These are phyloP conservation scores for Motacilla alba DNA, from an alignment of 2,113 vertebrate species.

Conservation along the genomic window DNA sequence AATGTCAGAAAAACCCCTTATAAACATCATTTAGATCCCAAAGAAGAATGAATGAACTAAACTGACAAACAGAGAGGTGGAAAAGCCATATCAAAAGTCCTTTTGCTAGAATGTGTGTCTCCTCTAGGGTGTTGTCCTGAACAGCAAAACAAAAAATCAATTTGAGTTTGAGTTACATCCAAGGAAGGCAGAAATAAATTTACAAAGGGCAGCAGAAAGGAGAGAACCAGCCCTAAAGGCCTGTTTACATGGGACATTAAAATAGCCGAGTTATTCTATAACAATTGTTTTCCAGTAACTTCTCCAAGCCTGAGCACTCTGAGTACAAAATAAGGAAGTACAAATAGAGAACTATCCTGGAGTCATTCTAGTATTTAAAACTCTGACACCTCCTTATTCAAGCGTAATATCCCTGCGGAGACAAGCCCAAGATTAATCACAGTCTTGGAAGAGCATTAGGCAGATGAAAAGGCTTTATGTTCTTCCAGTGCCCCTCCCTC, in stretches of 20 bases:
- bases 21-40: background rate
- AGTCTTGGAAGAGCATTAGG: conserved; percentile 24
- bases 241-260: background rate
- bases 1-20: background rate
- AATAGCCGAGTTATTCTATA: background rate
- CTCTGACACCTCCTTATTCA: conserved; percentile 29
- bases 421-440: conserved; percentile 61
- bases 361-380: conserved; percentile 1
- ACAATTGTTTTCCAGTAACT: background rate
- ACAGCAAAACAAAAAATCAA: background rate
- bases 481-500: conserved; percentile 47
- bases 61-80: background rate
- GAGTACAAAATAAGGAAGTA: background rate
- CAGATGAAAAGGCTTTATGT: conserved; percentile 46
- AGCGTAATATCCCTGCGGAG: background rate
- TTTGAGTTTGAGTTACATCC: background rate
- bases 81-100: background rate
- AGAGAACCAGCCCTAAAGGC: background rate
- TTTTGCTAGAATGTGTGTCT: background rate
- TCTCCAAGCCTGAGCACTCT: background rate
- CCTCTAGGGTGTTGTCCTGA: background rate
- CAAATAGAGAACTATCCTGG: background rate
- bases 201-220: background rate
- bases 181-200: background rate
- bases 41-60: background rate